Percentiles rank a stretch among this genome's conserved stretches.
These are phyloP conservation scores for Porites australiensis DNA, from an alignment of 64 coral and sea anemone species.

Conservation along the genomic window DNA sequence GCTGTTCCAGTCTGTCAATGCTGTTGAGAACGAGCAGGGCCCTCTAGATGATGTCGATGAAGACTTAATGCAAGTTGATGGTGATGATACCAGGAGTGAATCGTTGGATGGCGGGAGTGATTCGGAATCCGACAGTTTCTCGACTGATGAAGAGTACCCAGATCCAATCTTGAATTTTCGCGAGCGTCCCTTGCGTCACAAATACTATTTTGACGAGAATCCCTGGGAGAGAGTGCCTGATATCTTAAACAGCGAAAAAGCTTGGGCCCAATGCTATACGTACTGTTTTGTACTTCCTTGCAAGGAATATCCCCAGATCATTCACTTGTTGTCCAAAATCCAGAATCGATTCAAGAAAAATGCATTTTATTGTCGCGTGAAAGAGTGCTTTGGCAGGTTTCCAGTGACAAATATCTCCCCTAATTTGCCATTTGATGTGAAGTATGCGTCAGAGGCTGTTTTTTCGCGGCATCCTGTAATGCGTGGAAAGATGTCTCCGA, in stretches of 20 bases:
- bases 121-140: neutral
- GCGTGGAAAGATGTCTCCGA: constrained; percentile 32
- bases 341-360: constrained; percentile 42
- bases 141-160: constrained; percentile 59
- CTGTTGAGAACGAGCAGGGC: neutral
- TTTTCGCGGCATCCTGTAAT: constrained; percentile 65
- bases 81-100: neutral
- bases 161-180: neutral
- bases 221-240: constrained; percentile 58
- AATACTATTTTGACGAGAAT: neutral
- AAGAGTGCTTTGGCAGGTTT: constrained; percentile 18
- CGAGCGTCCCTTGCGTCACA: neutral
- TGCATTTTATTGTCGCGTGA: constrained; percentile 9
- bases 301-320: neutral
- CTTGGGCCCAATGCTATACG: constrained; percentile 67
- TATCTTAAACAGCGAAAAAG: constrained; percentile 14
- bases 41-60: neutral
- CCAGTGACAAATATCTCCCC: neutral
- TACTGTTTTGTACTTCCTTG: constrained; percentile 45
- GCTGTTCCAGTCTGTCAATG: neutral
- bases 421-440: constrained; percentile 64
- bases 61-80: neutral
- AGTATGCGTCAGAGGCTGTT: constrained; percentile 72
- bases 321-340: neutral
- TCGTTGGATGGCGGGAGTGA: neutral